Conservation (phyloP, 2,113 vertebrate species). For the Chionis minor region DNA sequence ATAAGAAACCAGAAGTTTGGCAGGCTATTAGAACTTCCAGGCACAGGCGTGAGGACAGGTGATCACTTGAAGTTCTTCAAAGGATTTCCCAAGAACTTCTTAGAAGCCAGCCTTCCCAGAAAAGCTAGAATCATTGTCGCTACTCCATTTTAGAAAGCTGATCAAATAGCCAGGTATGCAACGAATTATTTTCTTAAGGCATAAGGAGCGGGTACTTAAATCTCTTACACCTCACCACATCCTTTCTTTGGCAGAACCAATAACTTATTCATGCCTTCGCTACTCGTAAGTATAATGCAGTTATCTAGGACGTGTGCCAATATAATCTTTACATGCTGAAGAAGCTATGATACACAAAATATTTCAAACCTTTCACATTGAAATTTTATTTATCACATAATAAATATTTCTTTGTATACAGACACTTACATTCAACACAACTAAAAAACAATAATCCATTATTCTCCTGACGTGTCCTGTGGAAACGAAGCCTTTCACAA, state of each 20-base stretch:
- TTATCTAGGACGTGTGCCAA: not conserved
- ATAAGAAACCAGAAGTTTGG: not conserved
- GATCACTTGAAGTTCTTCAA: not conserved
- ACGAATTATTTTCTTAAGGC: not conserved
- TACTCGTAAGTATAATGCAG: not conserved
- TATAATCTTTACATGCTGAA: not conserved
- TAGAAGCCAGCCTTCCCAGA: not conserved
- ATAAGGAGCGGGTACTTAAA: not conserved
- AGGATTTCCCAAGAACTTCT: not conserved
- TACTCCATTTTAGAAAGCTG: not conserved
- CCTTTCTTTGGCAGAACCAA: not conserved
- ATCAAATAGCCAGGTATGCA: not conserved
- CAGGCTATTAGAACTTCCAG: not conserved
- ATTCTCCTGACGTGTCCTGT: not conserved
- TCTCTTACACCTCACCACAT: not conserved
- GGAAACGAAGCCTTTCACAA: not conserved
- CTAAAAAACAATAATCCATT: not conserved
- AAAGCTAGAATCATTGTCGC: not conserved
- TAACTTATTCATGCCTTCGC: not conserved
- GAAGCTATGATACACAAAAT: not conserved
- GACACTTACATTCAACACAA: not conserved
- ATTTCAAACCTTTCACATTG: not conserved
- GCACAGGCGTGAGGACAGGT: not conserved
- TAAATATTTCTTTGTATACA: not conserved
- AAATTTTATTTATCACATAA: not conserved